These are phyloP conservation scores for Pteronura brasiliensis DNA, from an alignment of 2,113 vertebrate species.

Conservation along the genomic window DNA sequence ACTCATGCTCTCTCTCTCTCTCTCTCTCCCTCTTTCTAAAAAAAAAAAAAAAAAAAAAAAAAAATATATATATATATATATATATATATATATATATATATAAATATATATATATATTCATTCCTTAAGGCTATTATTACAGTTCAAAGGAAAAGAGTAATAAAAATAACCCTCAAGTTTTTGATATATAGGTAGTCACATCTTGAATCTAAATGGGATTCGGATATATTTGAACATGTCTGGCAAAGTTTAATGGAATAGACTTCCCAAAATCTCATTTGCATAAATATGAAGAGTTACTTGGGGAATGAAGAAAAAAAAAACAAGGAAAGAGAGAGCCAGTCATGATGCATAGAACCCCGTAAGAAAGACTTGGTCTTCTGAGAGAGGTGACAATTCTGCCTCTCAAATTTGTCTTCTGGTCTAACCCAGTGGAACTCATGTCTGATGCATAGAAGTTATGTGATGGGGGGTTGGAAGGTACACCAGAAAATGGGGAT, in stretches of 20 bases:
- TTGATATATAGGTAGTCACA: not conserved
- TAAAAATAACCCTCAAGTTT: not conserved
- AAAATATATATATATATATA: too few relatives aligned
- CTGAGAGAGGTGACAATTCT: not conserved
- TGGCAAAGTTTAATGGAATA: not conserved
- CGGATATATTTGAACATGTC: not conserved
- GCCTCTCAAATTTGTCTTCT: not conserved
- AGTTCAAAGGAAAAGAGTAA: conserved; percentile 23
- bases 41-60: not conserved
- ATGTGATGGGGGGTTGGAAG: too few relatives aligned
- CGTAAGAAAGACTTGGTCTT: not conserved
- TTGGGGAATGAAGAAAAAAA: not conserved
- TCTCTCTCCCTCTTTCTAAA: too few relatives aligned
- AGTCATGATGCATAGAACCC: not conserved
- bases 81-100: too few relatives aligned
- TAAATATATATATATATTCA: too few relatives aligned
- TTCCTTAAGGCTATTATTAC: not conserved
- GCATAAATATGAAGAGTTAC: not conserved
- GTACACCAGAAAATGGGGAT: not conserved
- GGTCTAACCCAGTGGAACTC: not conserved
- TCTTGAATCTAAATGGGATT: conserved; percentile 5
- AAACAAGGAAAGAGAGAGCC: not conserved
- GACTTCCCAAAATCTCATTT: not conserved
- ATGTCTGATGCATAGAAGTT: not conserved
- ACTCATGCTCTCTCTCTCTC: not conserved